phyloP scores from a whole-genome alignment of 2,888 invertebrate species.

The Hirtodrosophila trivittata region DNA sequence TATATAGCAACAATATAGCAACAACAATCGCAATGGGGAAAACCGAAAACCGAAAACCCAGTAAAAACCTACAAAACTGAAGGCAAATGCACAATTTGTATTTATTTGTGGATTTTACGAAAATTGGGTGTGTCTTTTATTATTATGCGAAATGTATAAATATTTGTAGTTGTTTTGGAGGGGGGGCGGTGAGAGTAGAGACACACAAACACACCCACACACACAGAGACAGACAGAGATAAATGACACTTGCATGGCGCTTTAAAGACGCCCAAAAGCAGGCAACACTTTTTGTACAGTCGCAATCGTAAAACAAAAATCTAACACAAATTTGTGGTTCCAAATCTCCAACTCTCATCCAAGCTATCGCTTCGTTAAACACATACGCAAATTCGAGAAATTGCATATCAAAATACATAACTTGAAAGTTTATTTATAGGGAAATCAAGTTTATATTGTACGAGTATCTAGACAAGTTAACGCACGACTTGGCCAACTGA shows the following conservation, averaged over 20 bases:
- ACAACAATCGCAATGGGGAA: slow-evolving; percentile 22
- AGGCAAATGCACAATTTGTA: slow-evolving; percentile 60
- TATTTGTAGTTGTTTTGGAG: slow-evolving; percentile 43
- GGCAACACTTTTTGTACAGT: slow-evolving; percentile 55
- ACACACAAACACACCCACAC: too few species aligned
- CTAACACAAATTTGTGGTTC: slow-evolving; percentile 76
- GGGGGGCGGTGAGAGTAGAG: too few species aligned
- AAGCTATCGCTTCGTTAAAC: slow-evolving; percentile 65
- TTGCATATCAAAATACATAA: slow-evolving; percentile 67
- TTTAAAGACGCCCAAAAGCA: slow-evolving; percentile 34
- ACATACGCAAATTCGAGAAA: slow-evolving; percentile 71
- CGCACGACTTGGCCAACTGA: slow-evolving; percentile 46
- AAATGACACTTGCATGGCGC: slow-evolving; percentile 15
- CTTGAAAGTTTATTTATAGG: slow-evolving; percentile 41
- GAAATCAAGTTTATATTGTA: slow-evolving; percentile 2
- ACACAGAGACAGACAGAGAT: slow-evolving; percentile 9
- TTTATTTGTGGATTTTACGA: slow-evolving; percentile 73
- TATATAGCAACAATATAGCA: slow-evolving; percentile 4
- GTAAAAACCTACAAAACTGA: slow-evolving; percentile 11
- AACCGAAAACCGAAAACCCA: slow-evolving; percentile 20
- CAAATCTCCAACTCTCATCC: not conserved
- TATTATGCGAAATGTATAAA: slow-evolving; percentile 58
- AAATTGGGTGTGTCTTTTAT: slow-evolving; percentile 76
- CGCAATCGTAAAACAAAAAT: slow-evolving; percentile 55
- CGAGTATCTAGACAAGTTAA: slow-evolving; percentile 29